Evolutionary conservation across 1,140 invertebrate genomes (phyloP), one percentile per base, ranked within the genome.

Genomic region (Cydia splendana): DNA sequence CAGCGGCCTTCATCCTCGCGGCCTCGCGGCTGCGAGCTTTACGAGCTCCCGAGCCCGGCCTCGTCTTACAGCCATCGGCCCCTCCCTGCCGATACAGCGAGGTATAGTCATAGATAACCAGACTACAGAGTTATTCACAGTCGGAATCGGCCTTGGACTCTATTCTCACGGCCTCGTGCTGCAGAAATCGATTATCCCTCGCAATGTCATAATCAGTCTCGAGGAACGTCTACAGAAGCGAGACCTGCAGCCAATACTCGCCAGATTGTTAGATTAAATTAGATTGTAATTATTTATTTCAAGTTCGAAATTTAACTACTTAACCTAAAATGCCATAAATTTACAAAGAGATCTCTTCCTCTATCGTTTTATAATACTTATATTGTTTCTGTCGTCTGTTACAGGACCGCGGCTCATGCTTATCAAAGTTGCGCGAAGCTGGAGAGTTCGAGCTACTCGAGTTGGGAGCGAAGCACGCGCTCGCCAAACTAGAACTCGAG

Each of bases 381-480:
- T n/a, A 15, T 15, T 5, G 12, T 34, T 12, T 15, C 62, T 65
- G 20, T 24, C 28, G 9, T n/a, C n/a, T 53, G 10, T 62, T 62
- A 9, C 57, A 62, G 57, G 2, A 62, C 7, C 57, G 57, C 57
- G 20, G 20, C 18, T 24, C 57, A 5, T 62, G 57, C 3, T 20
- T 62, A 1, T 69, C 30, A 30, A 69, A 30, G 30, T 15, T 69
- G 1, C 30, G 67, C 7, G 67, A 71, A 10, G 67, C 67, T 0
- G 67, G 67, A 10, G 67, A 71, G 7, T 71, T 71, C n/a, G 67
- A 71, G 13, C 15, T 38, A 0, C 34, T 71, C 5, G 67, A 71
- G 67, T 15, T 71, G 94, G 82, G 95, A 95, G 38, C 96, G 81
- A 80, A 94, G 94, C 34, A 95, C 95, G 85, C 95, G 93, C 85